These are phyloP conservation scores for Onthophagus taurus DNA, from an alignment of 1,140 invertebrate genomes.

Conservation along the genomic window DNA sequence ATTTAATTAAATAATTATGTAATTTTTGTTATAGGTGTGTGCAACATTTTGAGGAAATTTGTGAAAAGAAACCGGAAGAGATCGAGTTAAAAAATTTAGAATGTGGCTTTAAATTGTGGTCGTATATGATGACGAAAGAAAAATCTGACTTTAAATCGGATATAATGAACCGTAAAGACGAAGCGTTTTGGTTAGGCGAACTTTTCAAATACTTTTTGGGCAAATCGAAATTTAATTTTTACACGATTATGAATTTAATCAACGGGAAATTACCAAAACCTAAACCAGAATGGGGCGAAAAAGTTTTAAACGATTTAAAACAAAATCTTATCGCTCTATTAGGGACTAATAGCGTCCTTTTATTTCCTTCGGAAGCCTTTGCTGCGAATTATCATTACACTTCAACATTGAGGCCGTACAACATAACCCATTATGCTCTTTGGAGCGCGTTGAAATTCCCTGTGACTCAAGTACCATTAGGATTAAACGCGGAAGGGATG, in stretches of 20 bases:
- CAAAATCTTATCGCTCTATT: conserved; percentile 57
- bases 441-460: conserved; percentile 83
- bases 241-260: conserved; percentile 57
- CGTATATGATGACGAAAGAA: conserved; percentile 65
- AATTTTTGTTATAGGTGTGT: conserved; percentile 3
- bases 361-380: conserved; percentile 75
- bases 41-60: conserved; percentile 11
- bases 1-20: too few relatives aligned
- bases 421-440: conserved; percentile 82
- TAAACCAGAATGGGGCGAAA: conserved; percentile 51
- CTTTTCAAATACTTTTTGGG: conserved; percentile 45
- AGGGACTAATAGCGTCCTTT: conserved; percentile 67
- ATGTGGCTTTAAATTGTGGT: conserved; percentile 57
- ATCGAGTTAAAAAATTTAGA: conserved; percentile 49
- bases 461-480: conserved; percentile 72
- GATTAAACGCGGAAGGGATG: conserved; percentile 60
- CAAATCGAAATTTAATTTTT: conserved; percentile 53
- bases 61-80: conserved; percentile 29
- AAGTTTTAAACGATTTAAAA: conserved; percentile 47
- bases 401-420: conserved; percentile 68
- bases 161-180: conserved; percentile 50
- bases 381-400: conserved; percentile 81
- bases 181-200: conserved; percentile 38
- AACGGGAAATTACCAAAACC: conserved; percentile 54
- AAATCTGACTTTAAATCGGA: conserved; percentile 47